A percentile compares a stretch with the other conserved stretches of the same genome.
These are phyloP conservation scores for Sparus aurata DNA, from an alignment of 2,797 vertebrate species.

Conservation along the genomic window DNA sequence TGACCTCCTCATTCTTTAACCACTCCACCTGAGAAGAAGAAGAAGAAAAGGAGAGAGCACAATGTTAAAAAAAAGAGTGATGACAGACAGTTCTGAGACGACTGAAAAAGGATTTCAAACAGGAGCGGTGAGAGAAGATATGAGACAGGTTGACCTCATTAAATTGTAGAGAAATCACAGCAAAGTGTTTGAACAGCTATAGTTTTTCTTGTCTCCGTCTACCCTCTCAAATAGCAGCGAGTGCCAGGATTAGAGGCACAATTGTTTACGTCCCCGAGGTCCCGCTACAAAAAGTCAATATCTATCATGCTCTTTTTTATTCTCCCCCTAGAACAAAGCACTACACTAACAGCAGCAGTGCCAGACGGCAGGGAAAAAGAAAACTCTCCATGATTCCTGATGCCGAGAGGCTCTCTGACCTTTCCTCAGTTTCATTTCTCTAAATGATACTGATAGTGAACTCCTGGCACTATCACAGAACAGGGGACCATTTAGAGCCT, in stretches of 20 bases:
- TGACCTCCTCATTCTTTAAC: constrained; percentile 98
- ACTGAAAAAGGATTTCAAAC: not conserved
- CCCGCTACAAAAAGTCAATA: constrained; percentile 80
- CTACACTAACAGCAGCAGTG: constrained; percentile 48
- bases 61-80: constrained; percentile 11
- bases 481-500: constrained; percentile 63
- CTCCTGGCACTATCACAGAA: constrained; percentile 61
- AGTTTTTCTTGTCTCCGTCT: constrained; percentile 50
- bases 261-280: constrained; percentile 74
- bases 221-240: constrained; percentile 62
- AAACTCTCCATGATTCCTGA: constrained; percentile 68
- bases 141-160: constrained; percentile 51
- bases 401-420: constrained; percentile 73
- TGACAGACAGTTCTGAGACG: not conserved
- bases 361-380: constrained; percentile 59
- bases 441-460: constrained; percentile 78
- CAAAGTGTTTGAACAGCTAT: constrained; percentile 53
- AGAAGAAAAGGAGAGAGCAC: not conserved
- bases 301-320: constrained; percentile 75
- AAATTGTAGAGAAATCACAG: constrained; percentile 47
- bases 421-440: constrained; percentile 78
- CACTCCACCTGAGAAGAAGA: constrained; percentile 92
- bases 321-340: constrained; percentile 71
- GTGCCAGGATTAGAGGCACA: constrained; percentile 52
- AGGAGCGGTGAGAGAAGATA: constrained; percentile 5